A percentile compares a stretch with the other conserved stretches of the same genome.
phyloP scores from a whole-genome alignment of 2,888 invertebrate species.

The Mellilla xanthometata region DNA sequence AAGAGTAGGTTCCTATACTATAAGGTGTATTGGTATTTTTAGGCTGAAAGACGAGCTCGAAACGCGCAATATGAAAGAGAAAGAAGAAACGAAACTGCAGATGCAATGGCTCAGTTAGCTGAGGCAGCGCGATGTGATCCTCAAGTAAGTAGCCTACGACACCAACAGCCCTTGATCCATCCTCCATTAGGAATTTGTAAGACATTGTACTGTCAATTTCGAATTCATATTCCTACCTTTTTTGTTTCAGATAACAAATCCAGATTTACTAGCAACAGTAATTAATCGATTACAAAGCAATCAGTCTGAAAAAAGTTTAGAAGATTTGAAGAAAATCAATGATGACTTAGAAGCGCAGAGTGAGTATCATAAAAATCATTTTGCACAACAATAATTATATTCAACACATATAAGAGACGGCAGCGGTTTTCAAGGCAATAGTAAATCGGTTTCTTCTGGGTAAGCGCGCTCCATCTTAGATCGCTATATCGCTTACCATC shows the following conservation, averaged over 20 bases:
- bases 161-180: no score
- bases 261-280: slow-evolving; percentile 41
- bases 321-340: slow-evolving; percentile 37
- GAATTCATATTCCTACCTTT: not conserved
- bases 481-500: no score
- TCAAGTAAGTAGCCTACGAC: slow-evolving; percentile 41
- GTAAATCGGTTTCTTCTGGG: no score
- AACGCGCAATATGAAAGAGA: slow-evolving; percentile 55
- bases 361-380: slow-evolving; percentile 24
- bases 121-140: slow-evolving; percentile 39
- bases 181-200: no score
- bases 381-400: no score
- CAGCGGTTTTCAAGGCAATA: no score
- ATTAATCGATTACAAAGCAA: slow-evolving; percentile 38
- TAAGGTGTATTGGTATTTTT: not conserved
- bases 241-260: slow-evolving; percentile 32
- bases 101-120: slow-evolving; percentile 41
- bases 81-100: slow-evolving; percentile 45
- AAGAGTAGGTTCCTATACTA: no score
- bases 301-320: slow-evolving; percentile 25
- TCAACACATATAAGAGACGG: no score
- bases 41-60: slow-evolving; percentile 52
- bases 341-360: slow-evolving; percentile 41
- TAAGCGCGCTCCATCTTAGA: no score
- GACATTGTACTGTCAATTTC: no score